phyloP scores from a whole-genome alignment of 2,888 invertebrate genomes.

The Epirrhoe alternata region DNA sequence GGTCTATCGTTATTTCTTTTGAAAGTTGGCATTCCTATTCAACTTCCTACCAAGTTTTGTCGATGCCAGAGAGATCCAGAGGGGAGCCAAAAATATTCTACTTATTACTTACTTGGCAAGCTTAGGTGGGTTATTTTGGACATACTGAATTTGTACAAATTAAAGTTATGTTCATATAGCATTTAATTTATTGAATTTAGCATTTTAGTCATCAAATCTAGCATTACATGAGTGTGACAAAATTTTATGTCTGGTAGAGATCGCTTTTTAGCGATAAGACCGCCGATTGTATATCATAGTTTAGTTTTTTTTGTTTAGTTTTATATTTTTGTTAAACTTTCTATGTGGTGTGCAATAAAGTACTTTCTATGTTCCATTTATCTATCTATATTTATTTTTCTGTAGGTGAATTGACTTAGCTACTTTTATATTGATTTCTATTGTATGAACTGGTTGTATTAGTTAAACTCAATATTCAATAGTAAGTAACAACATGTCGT shows the following conservation, averaged over 20 bases:
- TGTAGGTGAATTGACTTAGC: neutral
- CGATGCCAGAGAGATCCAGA: neutral
- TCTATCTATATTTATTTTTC: neutral
- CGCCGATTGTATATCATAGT: no score
- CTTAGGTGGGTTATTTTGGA: neutral
- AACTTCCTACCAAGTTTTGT: neutral
- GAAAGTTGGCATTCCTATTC: slow-evolving; percentile 6
- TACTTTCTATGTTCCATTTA: no score
- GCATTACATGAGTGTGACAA: no score
- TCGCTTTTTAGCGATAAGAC: no score
- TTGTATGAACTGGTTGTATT: neutral
- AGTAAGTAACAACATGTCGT: neutral
- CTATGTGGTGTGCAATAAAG: no score
- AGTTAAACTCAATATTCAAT: neutral
- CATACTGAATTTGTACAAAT: neutral
- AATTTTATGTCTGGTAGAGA: no score
- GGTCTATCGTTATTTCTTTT: slow-evolving; percentile 11
- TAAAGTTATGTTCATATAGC: no score
- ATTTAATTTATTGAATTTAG: no score
- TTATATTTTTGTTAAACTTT: no score
- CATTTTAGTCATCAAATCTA: no score
- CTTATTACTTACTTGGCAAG: neutral
- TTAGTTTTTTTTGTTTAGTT: no score
- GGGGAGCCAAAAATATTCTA: neutral
- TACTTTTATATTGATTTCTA: neutral